phyloP scores from a whole-genome alignment of 2,113 vertebrate species.

The Lampris incognitus region DNA sequence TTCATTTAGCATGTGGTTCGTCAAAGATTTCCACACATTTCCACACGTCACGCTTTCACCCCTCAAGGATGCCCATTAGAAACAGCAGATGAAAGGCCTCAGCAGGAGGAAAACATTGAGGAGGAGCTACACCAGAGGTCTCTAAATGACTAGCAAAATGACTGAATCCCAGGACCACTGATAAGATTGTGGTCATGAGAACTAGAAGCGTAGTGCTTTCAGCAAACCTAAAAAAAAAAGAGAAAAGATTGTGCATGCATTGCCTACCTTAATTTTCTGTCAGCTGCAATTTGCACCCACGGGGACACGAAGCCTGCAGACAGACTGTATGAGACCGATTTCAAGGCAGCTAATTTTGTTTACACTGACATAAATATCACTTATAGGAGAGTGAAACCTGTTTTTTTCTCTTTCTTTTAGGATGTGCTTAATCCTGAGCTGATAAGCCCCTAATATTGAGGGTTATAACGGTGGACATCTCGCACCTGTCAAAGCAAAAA shows the following conservation, averaged over 20 bases:
- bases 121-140: not conserved
- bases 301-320: not conserved
- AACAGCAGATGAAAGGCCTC: not conserved
- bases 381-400: constrained; percentile 24
- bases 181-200: constrained; percentile 13
- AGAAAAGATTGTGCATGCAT: not conserved
- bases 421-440: no score
- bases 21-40: not conserved
- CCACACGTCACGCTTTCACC: not conserved
- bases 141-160: constrained; percentile 10
- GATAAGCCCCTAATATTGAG: no score
- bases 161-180: constrained; percentile 2
- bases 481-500: no score
- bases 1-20: not conserved
- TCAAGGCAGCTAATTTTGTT: constrained; percentile 40
- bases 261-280: not conserved
- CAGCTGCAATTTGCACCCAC: constrained; percentile 2
- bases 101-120: not conserved
- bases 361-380: constrained; percentile 12
- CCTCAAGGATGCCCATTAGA: not conserved
- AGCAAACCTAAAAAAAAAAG: not conserved
- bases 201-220: constrained; percentile 12
- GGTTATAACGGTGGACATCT: not conserved
- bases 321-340: constrained; percentile 15
- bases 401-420: not conserved